These are phyloP conservation scores for Cheilosia soror DNA, from an alignment of 2,888 invertebrate species.

Conservation along the genomic window DNA sequence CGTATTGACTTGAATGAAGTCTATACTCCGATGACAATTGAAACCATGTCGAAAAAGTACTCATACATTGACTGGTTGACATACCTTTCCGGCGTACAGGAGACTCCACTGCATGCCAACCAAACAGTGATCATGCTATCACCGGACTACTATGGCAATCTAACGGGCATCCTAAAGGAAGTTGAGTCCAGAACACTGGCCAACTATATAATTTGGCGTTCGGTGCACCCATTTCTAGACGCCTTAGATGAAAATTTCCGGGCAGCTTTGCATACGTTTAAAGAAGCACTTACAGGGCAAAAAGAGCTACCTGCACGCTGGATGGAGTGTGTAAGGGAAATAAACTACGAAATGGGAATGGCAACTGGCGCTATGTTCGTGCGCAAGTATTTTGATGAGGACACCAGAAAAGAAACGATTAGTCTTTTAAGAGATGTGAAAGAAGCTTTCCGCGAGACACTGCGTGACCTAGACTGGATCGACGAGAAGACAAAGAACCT, in stretches of 20 bases:
- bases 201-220: conserved; percentile 76
- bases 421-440: conserved; percentile 94
- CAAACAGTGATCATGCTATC: conserved; percentile 63
- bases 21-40: conserved; percentile 62
- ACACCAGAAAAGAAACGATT: conserved; percentile 87
- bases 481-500: conserved; percentile 92
- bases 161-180: conserved; percentile 50
- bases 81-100: conserved; percentile 66
- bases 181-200: conserved; percentile 59
- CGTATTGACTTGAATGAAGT: conserved; percentile 58
- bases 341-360: conserved; percentile 93
- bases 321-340: conserved; percentile 94
- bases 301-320: conserved; percentile 93
- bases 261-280: conserved; percentile 67
- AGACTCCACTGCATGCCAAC: conserved; percentile 37
- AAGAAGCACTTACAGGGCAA: conserved; percentile 93
- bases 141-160: conserved; percentile 49
- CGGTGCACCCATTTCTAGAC: conserved; percentile 54
- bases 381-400: conserved; percentile 85
- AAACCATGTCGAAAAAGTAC: conserved; percentile 46
- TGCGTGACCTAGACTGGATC: conserved; percentile 95
- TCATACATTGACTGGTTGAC: conserved; percentile 69
- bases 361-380: conserved; percentile 86
- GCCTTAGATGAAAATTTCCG: conserved; percentile 72
- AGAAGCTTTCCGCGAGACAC: conserved; percentile 92